Base-by-base conservation (phyloP, 2,113 vertebrate species). In the Xenopus borealis region DNA sequence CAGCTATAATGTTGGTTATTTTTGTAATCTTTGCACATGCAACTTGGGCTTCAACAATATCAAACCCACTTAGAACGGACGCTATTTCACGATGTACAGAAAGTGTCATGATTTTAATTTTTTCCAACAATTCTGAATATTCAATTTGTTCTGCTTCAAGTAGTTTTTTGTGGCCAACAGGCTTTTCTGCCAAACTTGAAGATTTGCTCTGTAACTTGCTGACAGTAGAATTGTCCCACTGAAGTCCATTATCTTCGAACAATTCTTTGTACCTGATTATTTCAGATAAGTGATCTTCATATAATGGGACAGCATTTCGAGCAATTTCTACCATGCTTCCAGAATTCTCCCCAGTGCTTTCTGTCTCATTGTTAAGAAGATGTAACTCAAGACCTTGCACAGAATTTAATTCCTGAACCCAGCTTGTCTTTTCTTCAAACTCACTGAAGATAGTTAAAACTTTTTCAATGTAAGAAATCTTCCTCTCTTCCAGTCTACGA, bases 11-110 rank as follows among this genome's bases (percentile, higher is more conserved):
- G 30, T 2, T n/a, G 6, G 80, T 86, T 7, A 92, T 83, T 74
- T 92, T 86, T 2, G 93, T 81, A 17, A 93, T 79, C 79, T 86
- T 90, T 66, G 84, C 77, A 16, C 86, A 82, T 52, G 96, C 81
- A 78, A 82, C 81, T 69, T 92, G 90, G 66, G 86, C 92, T 23
- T 59, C 72, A 61, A 85, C 72, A 78, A 92, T 83, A 59, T 50
- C 18, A 57, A 77, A 79, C 11, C 68, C 69, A 5, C 89, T 85
- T 50, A 88, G 86, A 10, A 84, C 80, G 12, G 80, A 80, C 2
- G 70, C 77, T 50, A 89, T 81, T 74, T 89, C 88, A 61, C 84
- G 76, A 82, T 90, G 88, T 47, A 94, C 47, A 3, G 81, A 83
- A 55, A 89, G 83, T 65, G 72, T 82, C 40, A 90, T 14, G 68